Evolutionary conservation across 2,888 invertebrate genomes (phyloP), one percentile per base, ranked within the genome.

Genomic region (Theretra japonica): DNA sequence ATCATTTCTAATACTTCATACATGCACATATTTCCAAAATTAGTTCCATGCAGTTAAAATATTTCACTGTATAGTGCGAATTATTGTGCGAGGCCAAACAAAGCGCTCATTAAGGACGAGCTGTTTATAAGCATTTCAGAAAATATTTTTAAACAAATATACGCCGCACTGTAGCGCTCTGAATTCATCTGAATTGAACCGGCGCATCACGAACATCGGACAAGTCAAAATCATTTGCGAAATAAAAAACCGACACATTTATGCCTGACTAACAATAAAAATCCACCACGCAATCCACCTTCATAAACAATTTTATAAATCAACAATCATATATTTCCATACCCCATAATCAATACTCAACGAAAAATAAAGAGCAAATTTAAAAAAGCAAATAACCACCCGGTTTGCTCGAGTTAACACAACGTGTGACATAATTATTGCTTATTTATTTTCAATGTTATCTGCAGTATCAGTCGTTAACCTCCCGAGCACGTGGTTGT

Each of bases 401-500:
- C 53, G n/a, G 8, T 33, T 69, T 56, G 74, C 60, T 70, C 70
- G 53, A 70, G 23, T 69, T 56, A 41, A 62, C 41, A 11, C 15
- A 65, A 41, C 17, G 59, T 68, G 68, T 74, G 74, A 73, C 71
- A 73, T 76, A 75, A 73, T 72, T 82, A 86, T 85, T 90, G 88
- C 91, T 92, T 93, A 91, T 93, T 92, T 92, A 92, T 92, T 88
- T 89, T 86, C 87, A 87, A 85, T 88, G 88, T 87, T 92, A 91
- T 92, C 91, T 88, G 83, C 84, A 79, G 83, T 93, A 94, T 94
- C 93, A 92, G 94, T 87, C 93, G 87, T 92, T 92, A 89, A 93
- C 93, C 94, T 89, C 82, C 72, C 76, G 80, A 90, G 90, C 94
- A 94, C 94, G 94, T 94, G 94, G 87, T 80, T 82, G 90, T 93